Conservation (phyloP, 64 coral and sea anemone genomes). For the Cladopsammia gracilis region DNA sequence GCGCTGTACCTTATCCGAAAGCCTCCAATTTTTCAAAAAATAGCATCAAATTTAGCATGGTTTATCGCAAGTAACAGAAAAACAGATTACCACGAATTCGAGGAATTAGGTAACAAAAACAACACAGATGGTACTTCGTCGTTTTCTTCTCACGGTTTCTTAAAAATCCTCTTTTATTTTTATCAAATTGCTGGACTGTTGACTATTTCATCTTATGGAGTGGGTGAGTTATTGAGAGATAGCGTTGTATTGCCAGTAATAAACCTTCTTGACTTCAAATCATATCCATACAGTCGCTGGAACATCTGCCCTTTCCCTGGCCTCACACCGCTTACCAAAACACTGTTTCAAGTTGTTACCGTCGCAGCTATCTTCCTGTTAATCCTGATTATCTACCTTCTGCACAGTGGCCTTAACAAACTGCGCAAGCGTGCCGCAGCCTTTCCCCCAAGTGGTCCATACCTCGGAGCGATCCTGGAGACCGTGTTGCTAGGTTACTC, state of each 20-base stretch:
- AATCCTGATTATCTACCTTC: slow-evolving; percentile 13
- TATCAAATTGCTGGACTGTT: slow-evolving; percentile 60
- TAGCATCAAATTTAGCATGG: slow-evolving; percentile 5
- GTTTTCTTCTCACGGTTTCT: not conserved
- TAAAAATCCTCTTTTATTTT: slow-evolving; percentile 75
- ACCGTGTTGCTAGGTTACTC: slow-evolving; percentile 62
- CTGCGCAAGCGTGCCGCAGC: not conserved
- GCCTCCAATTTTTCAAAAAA: slow-evolving; percentile 21
- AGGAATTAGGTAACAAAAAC: not conserved
- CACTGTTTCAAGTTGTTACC: not conserved
- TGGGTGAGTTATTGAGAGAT: not conserved
- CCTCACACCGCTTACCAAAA: slow-evolving; percentile 13
- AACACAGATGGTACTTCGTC: not conserved
- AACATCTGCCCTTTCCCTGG: slow-evolving; percentile 45
- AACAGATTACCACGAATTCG: not conserved
- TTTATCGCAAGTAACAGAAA: not conserved
- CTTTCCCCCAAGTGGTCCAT: slow-evolving; percentile 36
- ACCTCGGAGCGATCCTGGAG: slow-evolving; percentile 64
- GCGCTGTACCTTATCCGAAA: slow-evolving; percentile 18
- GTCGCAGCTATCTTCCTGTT: not conserved
- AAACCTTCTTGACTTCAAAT: slow-evolving; percentile 28
- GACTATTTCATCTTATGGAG: not conserved
- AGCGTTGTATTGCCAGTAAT: not conserved
- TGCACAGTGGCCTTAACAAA: slow-evolving; percentile 16
- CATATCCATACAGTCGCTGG: not conserved